Conservation (phyloP, 30 jellyfish, hydroid and myxozoan species). For the Chrysaora quinquecirrha region DNA sequence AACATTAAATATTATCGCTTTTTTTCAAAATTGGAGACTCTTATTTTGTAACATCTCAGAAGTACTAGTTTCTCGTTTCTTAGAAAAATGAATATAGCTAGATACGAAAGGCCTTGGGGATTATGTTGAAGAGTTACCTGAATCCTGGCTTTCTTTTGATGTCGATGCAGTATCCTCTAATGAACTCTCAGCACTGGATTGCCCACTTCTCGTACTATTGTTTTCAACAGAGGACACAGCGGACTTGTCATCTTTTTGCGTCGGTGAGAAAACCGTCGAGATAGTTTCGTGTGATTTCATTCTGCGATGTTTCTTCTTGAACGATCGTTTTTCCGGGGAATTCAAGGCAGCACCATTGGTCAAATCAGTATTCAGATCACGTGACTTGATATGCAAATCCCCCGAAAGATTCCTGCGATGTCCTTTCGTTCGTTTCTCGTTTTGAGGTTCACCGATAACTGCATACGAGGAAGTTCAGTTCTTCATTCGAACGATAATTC, state of each 20-base stretch:
- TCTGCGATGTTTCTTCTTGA: constrained; percentile 73
- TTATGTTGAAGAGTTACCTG: constrained; percentile 19
- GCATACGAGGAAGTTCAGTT: constrained; percentile 15
- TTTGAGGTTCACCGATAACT: background rate
- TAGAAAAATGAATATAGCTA: no score
- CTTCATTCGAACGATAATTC: background rate
- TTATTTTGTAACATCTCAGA: no score
- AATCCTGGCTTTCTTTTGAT: constrained; percentile 50
- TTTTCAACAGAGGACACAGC: background rate
- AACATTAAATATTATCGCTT: no score
- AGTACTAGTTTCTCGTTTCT: no score
- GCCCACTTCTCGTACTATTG: constrained; percentile 15
- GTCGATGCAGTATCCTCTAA: constrained; percentile 53
- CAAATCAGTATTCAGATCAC: background rate
- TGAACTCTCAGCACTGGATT: constrained; percentile 59
- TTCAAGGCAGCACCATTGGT: background rate
- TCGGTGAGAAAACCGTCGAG: constrained; percentile 33
- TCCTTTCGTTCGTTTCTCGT: background rate
- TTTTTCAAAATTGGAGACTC: no score
- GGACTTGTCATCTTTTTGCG: constrained; percentile 6
- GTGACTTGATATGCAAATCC: constrained; percentile 11
- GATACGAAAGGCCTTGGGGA: no score
- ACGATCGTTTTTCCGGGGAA: constrained; percentile 15
- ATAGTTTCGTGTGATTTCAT: constrained; percentile 93
- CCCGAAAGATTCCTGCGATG: constrained; percentile 57